Evolutionary conservation across 2,888 invertebrate species (phyloP).

Genomic region (Thelaira solivaga): DNA sequence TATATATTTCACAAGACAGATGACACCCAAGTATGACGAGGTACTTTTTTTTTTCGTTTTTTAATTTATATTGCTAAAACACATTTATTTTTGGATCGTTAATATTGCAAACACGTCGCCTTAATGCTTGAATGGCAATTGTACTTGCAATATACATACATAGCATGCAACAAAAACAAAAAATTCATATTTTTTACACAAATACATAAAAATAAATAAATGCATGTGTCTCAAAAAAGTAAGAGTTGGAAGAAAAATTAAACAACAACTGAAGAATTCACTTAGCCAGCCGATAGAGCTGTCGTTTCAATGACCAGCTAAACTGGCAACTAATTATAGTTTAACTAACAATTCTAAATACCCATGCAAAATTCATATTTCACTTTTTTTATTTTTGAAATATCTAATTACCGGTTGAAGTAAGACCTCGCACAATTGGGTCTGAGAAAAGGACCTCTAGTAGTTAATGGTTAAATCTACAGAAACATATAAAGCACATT

Average conservation of each 20-base stretch:
- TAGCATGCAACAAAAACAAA: slow-evolving; percentile 57
- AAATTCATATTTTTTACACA: slow-evolving; percentile 34
- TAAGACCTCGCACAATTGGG: neutral
- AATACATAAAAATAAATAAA: slow-evolving; percentile 10
- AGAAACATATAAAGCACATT: too few relatives aligned
- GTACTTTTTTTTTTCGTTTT: neutral
- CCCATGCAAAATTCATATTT: slow-evolving; percentile 32
- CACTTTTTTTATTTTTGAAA: neutral
- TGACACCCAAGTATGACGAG: slow-evolving; percentile 16
- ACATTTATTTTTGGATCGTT: slow-evolving; percentile 34
- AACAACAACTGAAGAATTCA: slow-evolving; percentile 8
- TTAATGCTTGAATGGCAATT: slow-evolving; percentile 64
- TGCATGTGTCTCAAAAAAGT: slow-evolving; percentile 2
- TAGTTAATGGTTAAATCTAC: too few relatives aligned
- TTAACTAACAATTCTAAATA: slow-evolving; percentile 45
- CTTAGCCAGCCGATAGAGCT: slow-evolving; percentile 12
- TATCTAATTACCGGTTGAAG: slow-evolving; percentile 17
- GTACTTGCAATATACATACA: slow-evolving; percentile 60
- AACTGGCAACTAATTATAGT: slow-evolving; percentile 52
- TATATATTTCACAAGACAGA: slow-evolving; percentile 21
- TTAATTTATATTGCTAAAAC: slow-evolving; percentile 25
- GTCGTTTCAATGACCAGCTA: slow-evolving; percentile 26
- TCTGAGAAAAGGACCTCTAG: too few relatives aligned
- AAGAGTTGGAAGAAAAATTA: slow-evolving; percentile 21
- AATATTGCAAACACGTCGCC: slow-evolving; percentile 56